Percentiles rank a stretch among this genome's conserved stretches.
These are phyloP conservation scores for Copidosoma aretas DNA, from an alignment of 2,888 invertebrate species.

Conservation along the genomic window DNA sequence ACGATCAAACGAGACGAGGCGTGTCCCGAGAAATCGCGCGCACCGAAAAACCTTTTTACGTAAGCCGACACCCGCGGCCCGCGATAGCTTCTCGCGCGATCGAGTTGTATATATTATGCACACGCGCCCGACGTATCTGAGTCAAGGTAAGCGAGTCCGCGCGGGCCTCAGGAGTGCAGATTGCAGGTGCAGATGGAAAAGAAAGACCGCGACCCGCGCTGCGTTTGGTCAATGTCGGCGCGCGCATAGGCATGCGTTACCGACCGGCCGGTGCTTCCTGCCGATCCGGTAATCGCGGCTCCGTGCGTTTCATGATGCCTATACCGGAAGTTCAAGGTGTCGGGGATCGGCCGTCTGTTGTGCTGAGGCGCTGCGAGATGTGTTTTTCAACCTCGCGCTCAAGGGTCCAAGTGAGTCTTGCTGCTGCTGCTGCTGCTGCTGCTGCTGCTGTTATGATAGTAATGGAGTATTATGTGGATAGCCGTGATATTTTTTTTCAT, in stretches of 20 bases:
- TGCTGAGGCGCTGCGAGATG: neutral
- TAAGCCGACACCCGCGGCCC: neutral
- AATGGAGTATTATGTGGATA: too few relatives aligned
- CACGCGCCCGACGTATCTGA: slow-evolving; percentile 33
- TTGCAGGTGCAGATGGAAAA: neutral
- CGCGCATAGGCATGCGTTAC: neutral
- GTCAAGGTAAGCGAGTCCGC: slow-evolving; percentile 44
- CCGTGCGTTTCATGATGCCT: neutral
- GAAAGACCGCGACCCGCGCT: neutral
- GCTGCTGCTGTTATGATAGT: too few relatives aligned
- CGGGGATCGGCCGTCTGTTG: neutral
- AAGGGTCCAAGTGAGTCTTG: too few relatives aligned
- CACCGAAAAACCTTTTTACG: neutral
- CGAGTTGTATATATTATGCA: too few relatives aligned
- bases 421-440: too few relatives aligned
- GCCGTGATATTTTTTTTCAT: too few relatives aligned
- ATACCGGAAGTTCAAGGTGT: slow-evolving; percentile 18
- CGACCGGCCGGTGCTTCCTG: neutral
- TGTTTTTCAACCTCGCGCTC: slow-evolving; percentile 4
- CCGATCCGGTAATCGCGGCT: neutral
- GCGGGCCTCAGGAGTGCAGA: neutral
- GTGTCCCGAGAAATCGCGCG: too few relatives aligned
- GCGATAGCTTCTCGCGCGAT: too few relatives aligned
- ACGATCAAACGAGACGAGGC: slow-evolving; percentile 1
- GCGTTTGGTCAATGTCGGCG: slow-evolving; percentile 16